Conservation (phyloP, 2,888 invertebrate species). For the Scaptomyza parva region DNA sequence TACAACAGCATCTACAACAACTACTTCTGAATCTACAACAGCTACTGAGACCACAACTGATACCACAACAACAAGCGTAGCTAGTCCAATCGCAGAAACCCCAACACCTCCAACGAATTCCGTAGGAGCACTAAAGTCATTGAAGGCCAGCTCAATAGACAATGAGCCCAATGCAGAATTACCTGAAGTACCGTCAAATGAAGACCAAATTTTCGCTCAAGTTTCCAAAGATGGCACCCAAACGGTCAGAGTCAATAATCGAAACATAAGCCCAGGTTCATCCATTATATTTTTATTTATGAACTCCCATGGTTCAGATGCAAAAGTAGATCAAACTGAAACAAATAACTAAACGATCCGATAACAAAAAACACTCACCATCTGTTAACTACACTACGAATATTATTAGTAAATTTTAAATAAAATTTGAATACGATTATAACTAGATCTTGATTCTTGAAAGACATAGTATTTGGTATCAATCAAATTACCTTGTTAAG, state of each 20-base stretch:
- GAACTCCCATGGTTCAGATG: background rate
- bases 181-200: background rate
- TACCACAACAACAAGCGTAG: background rate
- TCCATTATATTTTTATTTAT: conserved; percentile 19
- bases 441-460: background rate
- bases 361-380: background rate
- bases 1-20: background rate
- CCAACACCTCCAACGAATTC: background rate
- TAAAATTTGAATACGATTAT: background rate
- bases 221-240: conserved; percentile 8
- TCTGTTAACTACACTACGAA: background rate
- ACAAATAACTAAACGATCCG: background rate
- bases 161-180: background rate
- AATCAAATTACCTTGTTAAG: too few relatives aligned
- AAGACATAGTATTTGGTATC: too few relatives aligned
- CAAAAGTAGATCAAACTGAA: conserved; percentile 14
- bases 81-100: background rate
- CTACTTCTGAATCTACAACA: background rate
- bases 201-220: conserved; percentile 7
- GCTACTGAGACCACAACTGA: background rate
- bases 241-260: conserved; percentile 19
- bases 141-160: background rate
- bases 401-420: background rate
- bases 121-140: background rate
- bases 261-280: background rate